Evolutionary conservation across 2,888 invertebrate genomes (phyloP).

Genomic region (Scaptomyza flava): DNA sequence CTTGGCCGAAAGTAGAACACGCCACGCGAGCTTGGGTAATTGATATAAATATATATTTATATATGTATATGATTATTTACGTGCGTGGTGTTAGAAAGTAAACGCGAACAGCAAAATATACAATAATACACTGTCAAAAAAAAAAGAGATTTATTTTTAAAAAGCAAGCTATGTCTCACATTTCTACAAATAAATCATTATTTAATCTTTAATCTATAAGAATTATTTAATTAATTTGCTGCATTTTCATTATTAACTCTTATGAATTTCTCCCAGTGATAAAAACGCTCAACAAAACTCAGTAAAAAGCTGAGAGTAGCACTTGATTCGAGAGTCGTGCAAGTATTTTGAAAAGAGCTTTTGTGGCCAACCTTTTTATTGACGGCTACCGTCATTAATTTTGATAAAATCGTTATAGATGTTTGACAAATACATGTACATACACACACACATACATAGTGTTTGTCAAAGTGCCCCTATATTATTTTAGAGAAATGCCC

Average conservation of each 20-base stretch:
- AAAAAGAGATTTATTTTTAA: background rate
- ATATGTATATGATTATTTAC: constrained; percentile 7
- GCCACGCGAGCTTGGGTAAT: constrained; percentile 51
- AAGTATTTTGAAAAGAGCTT: constrained; percentile 22
- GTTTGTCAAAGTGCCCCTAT: constrained; percentile 30
- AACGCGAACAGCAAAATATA: constrained; percentile 33
- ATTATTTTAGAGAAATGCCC: background rate
- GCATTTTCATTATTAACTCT: background rate
- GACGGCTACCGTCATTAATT: constrained; percentile 7
- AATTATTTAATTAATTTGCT: background rate
- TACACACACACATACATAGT: background rate
- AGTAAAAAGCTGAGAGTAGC: constrained; percentile 17
- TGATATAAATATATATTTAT: constrained; percentile 45
- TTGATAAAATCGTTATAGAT: constrained; percentile 17
- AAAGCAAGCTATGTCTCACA: background rate
- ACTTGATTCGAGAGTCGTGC: constrained; percentile 34
- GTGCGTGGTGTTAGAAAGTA: constrained; percentile 73
- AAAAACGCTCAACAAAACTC: constrained; percentile 4
- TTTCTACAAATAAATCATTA: background rate
- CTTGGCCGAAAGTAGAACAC: constrained; percentile 68
- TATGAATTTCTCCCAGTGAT: constrained; percentile 16
- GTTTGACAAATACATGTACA: background rate
- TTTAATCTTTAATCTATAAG: background rate
- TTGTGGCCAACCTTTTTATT: background rate
- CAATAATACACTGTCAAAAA: constrained; percentile 25